Evolutionary conservation across 2,113 vertebrate species (phyloP).

Genomic region (Muscicapa adusta): DNA sequence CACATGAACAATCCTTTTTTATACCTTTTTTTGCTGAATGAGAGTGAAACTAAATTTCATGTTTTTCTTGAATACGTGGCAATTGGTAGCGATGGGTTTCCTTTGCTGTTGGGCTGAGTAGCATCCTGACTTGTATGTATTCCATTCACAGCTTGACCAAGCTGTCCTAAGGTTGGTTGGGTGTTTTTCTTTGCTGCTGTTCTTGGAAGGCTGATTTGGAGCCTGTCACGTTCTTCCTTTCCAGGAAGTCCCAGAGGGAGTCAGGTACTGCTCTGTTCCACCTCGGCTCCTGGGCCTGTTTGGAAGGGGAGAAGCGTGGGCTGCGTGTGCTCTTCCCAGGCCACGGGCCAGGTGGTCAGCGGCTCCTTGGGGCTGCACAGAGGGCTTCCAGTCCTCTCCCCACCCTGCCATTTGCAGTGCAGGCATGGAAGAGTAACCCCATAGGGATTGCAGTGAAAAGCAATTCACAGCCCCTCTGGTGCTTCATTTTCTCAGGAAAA

Average conservation of each 20-base stretch:
- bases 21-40: background rate
- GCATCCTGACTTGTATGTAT: background rate
- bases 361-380: background rate
- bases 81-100: background rate
- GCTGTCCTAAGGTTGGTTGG: background rate
- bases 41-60: background rate
- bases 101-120: background rate
- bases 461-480: fast-evolving
- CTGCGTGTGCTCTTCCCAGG: background rate
- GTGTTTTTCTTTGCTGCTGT: background rate
- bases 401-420: background rate
- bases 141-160: background rate
- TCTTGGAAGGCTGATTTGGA: background rate
- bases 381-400: background rate
- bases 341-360: fast-evolving
- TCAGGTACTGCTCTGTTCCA: background rate
- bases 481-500: background rate
- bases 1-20: background rate
- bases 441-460: background rate
- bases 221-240: background rate
- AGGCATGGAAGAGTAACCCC: background rate
- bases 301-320: background rate
- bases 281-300: fast-evolving
- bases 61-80: background rate
- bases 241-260: background rate